Percentiles rank a stretch among this genome's conserved stretches.
These are phyloP conservation scores for Tricholaema leucomelas DNA, from an alignment of 2,113 vertebrate genomes.

Conservation along the genomic window DNA sequence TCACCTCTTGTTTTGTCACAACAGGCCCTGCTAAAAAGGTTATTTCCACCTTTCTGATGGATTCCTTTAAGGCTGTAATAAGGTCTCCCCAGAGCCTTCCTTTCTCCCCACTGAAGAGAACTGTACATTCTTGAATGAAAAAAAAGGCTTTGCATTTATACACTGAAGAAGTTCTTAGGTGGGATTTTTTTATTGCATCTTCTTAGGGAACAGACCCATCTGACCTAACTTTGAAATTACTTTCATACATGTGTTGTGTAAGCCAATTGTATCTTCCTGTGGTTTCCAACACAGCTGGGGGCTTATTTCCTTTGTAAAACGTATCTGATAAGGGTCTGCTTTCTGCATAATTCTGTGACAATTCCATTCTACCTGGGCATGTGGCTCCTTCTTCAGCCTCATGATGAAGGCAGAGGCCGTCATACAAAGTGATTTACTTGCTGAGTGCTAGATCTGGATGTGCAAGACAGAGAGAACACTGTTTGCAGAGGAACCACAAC, in stretches of 20 bases:
- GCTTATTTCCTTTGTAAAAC: background rate
- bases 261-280: background rate
- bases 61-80: too few species aligned
- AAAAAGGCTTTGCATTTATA: background rate
- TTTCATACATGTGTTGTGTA: background rate
- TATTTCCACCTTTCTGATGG: too few species aligned
- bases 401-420: constrained; percentile 24
- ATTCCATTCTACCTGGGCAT: background rate
- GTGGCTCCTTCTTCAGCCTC: constrained; percentile 6
- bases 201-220: background rate
- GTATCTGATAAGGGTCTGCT: background rate
- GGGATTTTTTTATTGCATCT: background rate
- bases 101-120: background rate
- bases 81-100: too few species aligned
- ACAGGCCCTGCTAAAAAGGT: too few species aligned
- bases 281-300: background rate
- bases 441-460: constrained; percentile 5
- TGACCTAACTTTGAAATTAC: background rate
- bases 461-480: constrained; percentile 15
- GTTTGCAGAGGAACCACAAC: constrained; percentile 32
- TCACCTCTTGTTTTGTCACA: too few species aligned
- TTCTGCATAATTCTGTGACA: background rate
- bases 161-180: background rate
- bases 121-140: background rate
- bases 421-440: background rate